Conservation (phyloP, 2,888 invertebrate species). For the Agriopis marginaria region DNA sequence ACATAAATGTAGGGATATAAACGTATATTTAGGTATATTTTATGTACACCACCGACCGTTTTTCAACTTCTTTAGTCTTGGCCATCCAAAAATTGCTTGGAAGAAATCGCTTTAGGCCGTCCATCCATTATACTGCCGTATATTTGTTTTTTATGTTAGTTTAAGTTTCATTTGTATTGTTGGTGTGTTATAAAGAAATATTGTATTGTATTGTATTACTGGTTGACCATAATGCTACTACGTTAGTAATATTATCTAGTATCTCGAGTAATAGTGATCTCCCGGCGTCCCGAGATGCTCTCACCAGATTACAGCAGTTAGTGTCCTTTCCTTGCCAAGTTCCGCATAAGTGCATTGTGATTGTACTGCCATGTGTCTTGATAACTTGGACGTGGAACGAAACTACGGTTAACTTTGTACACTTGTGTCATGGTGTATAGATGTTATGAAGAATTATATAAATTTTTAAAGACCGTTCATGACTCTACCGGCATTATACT, state of each 20-base stretch:
- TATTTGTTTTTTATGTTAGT: too few relatives aligned
- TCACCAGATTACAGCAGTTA: conserved; percentile 25
- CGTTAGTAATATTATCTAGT: not conserved
- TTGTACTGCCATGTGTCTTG: conserved; percentile 28
- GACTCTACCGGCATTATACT: too few relatives aligned
- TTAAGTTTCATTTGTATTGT: too few relatives aligned
- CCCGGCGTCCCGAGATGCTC: conserved; percentile 15
- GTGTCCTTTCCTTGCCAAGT: conserved; percentile 25
- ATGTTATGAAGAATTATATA: too few relatives aligned
- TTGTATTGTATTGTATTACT: too few relatives aligned
- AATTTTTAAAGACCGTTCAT: too few relatives aligned
- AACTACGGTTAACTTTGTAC: not conserved
- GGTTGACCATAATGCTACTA: not conserved
- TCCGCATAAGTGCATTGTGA: conserved; percentile 31
- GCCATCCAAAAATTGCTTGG: too few relatives aligned
- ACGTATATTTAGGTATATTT: too few relatives aligned
- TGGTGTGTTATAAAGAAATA: not conserved
- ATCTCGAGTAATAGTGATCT: not conserved
- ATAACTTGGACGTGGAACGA: conserved; percentile 6
- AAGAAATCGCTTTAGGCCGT: too few relatives aligned
- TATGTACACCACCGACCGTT: too few relatives aligned
- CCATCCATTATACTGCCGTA: conserved; percentile 23
- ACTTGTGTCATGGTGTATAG: not conserved
- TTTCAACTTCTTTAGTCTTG: too few relatives aligned
- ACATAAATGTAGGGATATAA: too few relatives aligned